Percentiles rank a stretch among this genome's conserved stretches.
phyloP scores from a whole-genome alignment of 1,140 invertebrate species.

The Gryllus bimaculatus region DNA sequence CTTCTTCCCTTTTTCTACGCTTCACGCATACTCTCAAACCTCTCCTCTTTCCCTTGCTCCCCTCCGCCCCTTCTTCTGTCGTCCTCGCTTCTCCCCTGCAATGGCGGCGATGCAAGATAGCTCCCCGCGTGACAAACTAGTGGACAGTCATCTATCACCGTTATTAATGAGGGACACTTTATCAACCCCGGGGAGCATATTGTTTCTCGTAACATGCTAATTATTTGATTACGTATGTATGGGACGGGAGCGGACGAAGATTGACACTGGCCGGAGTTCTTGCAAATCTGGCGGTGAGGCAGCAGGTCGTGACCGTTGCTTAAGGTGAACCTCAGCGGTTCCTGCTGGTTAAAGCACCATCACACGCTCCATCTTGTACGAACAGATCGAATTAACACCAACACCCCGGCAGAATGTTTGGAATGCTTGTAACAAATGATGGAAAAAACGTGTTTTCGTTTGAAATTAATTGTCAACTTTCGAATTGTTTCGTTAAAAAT shows the following conservation, averaged over 20 bases:
- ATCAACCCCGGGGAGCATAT: background rate
- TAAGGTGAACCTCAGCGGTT: background rate
- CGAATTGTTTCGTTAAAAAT: too few species aligned
- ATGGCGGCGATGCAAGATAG: background rate
- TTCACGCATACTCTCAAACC: background rate
- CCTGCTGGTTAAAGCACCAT: background rate
- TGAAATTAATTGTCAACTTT: too few species aligned
- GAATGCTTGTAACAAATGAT: too few species aligned
- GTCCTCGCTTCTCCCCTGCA: background rate
- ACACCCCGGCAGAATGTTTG: too few species aligned
- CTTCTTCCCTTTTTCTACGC: too few species aligned
- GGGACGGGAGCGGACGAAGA: background rate
- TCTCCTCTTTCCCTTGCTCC: background rate
- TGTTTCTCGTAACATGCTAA: slow-evolving; percentile 4
- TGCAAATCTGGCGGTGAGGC: background rate
- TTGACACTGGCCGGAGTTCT: background rate
- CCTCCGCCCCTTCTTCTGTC: background rate
- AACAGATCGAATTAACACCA: too few species aligned
- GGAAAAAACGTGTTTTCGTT: too few species aligned
- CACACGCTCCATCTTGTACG: background rate
- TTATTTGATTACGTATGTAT: background rate
- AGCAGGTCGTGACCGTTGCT: background rate
- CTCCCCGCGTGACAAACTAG: background rate
- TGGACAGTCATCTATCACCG: background rate
- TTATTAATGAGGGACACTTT: background rate